phyloP scores from a whole-genome alignment of 2,888 invertebrate genomes.

The Brachyptera putata region DNA sequence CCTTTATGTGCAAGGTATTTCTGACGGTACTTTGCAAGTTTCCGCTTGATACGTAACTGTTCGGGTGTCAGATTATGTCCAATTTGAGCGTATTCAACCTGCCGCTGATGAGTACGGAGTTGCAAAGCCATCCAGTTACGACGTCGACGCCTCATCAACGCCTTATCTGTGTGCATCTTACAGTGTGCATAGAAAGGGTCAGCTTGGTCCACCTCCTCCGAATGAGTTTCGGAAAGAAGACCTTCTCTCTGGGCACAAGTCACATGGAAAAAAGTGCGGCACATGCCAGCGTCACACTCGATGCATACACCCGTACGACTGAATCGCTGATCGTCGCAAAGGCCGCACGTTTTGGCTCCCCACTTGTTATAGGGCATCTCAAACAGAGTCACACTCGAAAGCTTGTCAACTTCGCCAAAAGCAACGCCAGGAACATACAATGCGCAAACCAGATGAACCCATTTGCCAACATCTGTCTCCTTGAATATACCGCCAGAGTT shows the following conservation, averaged over 20 bases:
- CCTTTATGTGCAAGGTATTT: slow-evolving; percentile 75
- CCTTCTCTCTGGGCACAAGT: slow-evolving; percentile 96
- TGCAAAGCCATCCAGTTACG: slow-evolving; percentile 85
- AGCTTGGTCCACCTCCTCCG: slow-evolving; percentile 84
- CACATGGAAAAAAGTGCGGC: slow-evolving; percentile 94
- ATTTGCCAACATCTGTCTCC: slow-evolving; percentile 95
- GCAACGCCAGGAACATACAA: slow-evolving; percentile 96
- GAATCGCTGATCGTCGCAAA: slow-evolving; percentile 83
- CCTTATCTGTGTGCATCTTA: slow-evolving; percentile 90
- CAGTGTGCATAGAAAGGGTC: slow-evolving; percentile 98
- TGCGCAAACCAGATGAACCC: slow-evolving; percentile 98
- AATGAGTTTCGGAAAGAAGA: slow-evolving; percentile 85
- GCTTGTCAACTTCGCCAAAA: slow-evolving; percentile 88
- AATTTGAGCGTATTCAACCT: slow-evolving; percentile 53
- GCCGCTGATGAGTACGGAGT: slow-evolving; percentile 68
- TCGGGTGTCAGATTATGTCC: slow-evolving; percentile 62
- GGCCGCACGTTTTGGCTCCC: slow-evolving; percentile 87
- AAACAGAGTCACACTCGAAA: slow-evolving; percentile 89
- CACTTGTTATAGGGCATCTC: slow-evolving; percentile 97
- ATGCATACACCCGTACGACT: slow-evolving; percentile 93
- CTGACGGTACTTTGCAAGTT: slow-evolving; percentile 76
- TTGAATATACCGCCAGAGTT: slow-evolving; percentile 90
- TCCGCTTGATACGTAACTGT: slow-evolving; percentile 70
- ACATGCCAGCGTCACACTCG: slow-evolving; percentile 97
- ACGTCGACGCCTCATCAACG: slow-evolving; percentile 69